Base-by-base conservation (phyloP, 2,113 vertebrate genomes). In the Ranitomeya imitator region DNA sequence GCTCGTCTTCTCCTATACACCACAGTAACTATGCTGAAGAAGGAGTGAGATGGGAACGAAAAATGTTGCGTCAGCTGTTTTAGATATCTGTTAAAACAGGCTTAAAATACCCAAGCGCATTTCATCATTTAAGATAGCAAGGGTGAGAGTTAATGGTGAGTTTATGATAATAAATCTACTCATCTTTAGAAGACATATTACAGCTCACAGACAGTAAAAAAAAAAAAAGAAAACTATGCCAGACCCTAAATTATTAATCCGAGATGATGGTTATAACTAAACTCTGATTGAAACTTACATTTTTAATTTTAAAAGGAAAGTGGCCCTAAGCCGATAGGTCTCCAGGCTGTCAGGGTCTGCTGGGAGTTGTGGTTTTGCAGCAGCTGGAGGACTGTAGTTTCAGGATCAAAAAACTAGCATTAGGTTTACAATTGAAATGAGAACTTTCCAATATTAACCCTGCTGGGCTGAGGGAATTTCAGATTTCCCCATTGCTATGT, bases 31-130 rank as follows among this genome's bases (percentile, higher is more conserved):
- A 67, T 54, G 26, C 78, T n/a, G 59, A 45, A 67, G 77, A 78
- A 81, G 78, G 86, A 69, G 78, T 54, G 60, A n/a, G 63, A 81
- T 80, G 78, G 78, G 78, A 87, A 60, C 6, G 54, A 81, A 81
- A 81, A 81, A 71, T 45, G 63, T 71, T 54, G 63, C 13, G 57
- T 87, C 86, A 87, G 86, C 86, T 71, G 51, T 87, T 87, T 81
- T 18, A 59, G 86, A 57, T 57, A 87, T 80, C 86, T 87, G 86
- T 87, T 81, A 59, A 78, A 57, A 71, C 86, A 83, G 61, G 63
- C 61, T 69, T 21, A 54, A 83, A 69, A 83, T 61, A 83, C 45
- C 61, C 63, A 71, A 87, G 86, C 76, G 52, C 55, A 77, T 79
- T 51, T 69, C 86, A 59, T 52, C 12, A 19, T 81, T 67, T 83